Evolutionary conservation across 2,888 invertebrate species (phyloP), one percentile per base, ranked within the genome.

Genomic region (Caenorhabditis sp.): DNA sequence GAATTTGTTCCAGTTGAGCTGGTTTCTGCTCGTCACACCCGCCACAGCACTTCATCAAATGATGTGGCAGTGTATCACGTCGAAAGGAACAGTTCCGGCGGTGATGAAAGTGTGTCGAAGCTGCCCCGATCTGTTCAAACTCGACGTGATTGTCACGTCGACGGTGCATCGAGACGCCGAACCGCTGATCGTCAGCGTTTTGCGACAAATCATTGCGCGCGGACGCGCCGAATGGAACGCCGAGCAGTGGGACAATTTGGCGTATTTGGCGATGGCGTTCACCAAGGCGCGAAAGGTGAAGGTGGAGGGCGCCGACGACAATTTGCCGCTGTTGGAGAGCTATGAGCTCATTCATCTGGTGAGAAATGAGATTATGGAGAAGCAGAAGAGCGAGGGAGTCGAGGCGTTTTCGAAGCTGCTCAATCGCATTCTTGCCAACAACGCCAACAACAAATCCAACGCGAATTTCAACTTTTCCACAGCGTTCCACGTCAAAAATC

Each of bases 1-100:
- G n/a, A n/a, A n/a, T n/a, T n/a, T 19, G 61, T 58, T 51, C 61
- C 58, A 43, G 69, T 65, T 51, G 3, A 23, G 23, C 5, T 71
- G 71, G 71, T 63, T 55, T 36, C 37, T 71, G 23, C 26, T 71
- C 23, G 60, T 63, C n/a, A 66, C 71, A 26, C 71, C 71, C 14
- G 55, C 37, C 10, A 27, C 27, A 26, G 62, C 71, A 12, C 63
- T 71, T 8, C 66, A 66, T 14, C 66, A 67, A 51, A 37, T 66
- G 17, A 55, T 71, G 31, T 27, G 26, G 10, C 64, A 62, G n/a
- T 66, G 66, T 19, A 36, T 71, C 2, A 63, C 66, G 12, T 59
- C 62, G 51, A 66, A 63, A 50, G 63, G 63, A 43, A 63, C 61
- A 37, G 60, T 66, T 21, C 66, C 71, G n/a, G 57, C 31, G 8